These are phyloP conservation scores for Polyommatus iphigenia DNA, from an alignment of 2,888 invertebrate genomes.

Conservation along the genomic window DNA sequence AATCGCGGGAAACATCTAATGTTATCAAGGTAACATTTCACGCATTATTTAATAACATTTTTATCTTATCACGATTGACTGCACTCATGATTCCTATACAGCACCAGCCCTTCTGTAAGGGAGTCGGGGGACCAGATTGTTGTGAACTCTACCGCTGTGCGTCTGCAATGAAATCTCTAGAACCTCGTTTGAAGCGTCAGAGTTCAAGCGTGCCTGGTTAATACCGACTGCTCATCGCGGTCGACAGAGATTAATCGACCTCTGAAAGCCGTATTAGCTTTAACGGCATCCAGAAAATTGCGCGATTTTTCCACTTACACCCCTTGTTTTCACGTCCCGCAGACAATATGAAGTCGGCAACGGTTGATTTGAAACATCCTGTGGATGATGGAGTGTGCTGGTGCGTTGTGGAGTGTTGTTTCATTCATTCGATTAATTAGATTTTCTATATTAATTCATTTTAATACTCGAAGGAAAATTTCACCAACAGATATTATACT, in stretches of 20 bases:
- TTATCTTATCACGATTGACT: slow-evolving; percentile 59
- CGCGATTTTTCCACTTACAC: slow-evolving; percentile 70
- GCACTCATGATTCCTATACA: slow-evolving; percentile 59
- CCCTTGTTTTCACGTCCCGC: slow-evolving; percentile 64
- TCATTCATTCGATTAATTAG: neutral
- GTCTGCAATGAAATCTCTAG: slow-evolving; percentile 50
- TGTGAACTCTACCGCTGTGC: slow-evolving; percentile 45
- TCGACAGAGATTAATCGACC: slow-evolving; percentile 74
- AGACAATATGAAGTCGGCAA: slow-evolving; percentile 58
- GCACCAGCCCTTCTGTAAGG: slow-evolving; percentile 54
- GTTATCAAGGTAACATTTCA: slow-evolving; percentile 16
- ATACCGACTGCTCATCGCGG: slow-evolving; percentile 60
- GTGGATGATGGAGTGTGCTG: slow-evolving; percentile 26
- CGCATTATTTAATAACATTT: slow-evolving; percentile 37
- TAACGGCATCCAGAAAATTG: slow-evolving; percentile 76
- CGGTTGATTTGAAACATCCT: slow-evolving; percentile 43
- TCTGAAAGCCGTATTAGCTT: slow-evolving; percentile 71
- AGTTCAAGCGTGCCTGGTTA: slow-evolving; percentile 58
- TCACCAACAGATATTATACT: no score
- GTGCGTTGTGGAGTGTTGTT: neutral
- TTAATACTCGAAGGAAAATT: no score
- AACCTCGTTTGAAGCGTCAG: slow-evolving; percentile 52
- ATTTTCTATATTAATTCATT: no score
- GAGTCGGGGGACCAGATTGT: slow-evolving; percentile 53
- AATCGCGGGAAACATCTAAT: neutral